These are phyloP conservation scores for Hippoglossus hippoglossus DNA, from an alignment of 2,797 vertebrate species.

Conservation along the genomic window DNA sequence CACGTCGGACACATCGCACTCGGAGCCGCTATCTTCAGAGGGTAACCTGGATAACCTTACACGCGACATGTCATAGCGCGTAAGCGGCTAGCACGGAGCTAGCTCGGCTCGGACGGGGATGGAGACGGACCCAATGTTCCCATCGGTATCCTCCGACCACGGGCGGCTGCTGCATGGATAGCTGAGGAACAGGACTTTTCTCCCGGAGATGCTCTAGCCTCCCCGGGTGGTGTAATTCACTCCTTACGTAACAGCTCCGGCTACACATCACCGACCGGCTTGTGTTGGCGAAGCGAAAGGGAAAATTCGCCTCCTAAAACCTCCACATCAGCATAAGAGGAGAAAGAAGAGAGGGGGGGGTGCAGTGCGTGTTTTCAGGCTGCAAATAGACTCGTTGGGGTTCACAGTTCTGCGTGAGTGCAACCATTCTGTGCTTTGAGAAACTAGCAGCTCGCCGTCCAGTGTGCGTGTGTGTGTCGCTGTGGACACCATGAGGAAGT, in stretches of 20 bases:
- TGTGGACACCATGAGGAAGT: conserved; percentile 93
- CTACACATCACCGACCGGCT: conserved; percentile 52
- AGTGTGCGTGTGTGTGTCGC: background rate
- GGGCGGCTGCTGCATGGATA: conserved; percentile 74
- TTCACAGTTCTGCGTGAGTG: conserved; percentile 35
- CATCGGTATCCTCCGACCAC: conserved; percentile 51
- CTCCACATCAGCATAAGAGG: conserved; percentile 51
- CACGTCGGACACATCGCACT: conserved; percentile 57
- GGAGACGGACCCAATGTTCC: conserved; percentile 68
- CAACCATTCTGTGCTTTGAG: conserved; percentile 12
- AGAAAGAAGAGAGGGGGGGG: background rate
- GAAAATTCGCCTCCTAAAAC: conserved; percentile 49
- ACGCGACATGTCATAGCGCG: conserved; percentile 82
- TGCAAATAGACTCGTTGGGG: conserved; percentile 40
- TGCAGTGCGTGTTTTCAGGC: conserved; percentile 41
- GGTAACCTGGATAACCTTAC: conserved; percentile 84
- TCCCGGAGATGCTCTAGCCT: conserved; percentile 76
- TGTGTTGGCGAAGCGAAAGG: conserved; percentile 67
- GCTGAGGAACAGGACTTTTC: conserved; percentile 50
- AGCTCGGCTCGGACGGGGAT: conserved; percentile 75
- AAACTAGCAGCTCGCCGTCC: conserved; percentile 16
- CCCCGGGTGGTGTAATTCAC: conserved; percentile 71
- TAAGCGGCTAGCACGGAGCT: conserved; percentile 77
- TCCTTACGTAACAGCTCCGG: conserved; percentile 72
- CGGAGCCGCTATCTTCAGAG: conserved; percentile 68